These are phyloP conservation scores for Falco punctatus DNA, from an alignment of 2,113 vertebrate species.

Conservation along the genomic window DNA sequence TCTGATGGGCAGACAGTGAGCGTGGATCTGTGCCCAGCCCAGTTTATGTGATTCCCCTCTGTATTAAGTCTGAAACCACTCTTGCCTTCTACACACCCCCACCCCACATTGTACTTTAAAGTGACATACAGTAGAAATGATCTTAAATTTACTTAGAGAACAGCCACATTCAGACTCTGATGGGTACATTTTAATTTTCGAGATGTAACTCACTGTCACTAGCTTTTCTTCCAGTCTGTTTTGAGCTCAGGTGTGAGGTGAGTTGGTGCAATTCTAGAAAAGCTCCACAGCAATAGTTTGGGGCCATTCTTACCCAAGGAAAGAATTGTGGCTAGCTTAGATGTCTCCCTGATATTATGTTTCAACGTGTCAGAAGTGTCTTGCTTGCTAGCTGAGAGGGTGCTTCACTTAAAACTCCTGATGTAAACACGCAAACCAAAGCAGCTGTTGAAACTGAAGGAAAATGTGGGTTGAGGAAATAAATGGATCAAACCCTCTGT, in stretches of 20 bases:
- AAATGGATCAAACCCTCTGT: neutral
- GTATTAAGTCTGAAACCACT: neutral
- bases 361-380: neutral
- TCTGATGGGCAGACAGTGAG: neutral
- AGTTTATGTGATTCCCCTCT: neutral
- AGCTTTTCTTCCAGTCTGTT: neutral
- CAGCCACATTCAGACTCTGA: neutral
- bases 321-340: neutral
- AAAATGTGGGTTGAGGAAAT: neutral
- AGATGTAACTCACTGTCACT: neutral
- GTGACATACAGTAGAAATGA: neutral
- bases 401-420: neutral
- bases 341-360: neutral
- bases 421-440: neutral
- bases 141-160: neutral
- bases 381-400: neutral
- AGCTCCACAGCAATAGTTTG: neutral
- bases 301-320: neutral
- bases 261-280: neutral
- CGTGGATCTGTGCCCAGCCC: neutral
- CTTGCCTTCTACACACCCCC: accelerated
- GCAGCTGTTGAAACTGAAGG: neutral
- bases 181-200: neutral
- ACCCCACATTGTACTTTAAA: neutral
- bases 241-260: neutral